Evolutionary conservation across 2,113 vertebrate species (phyloP).

Genomic region (Calonectris borealis): DNA sequence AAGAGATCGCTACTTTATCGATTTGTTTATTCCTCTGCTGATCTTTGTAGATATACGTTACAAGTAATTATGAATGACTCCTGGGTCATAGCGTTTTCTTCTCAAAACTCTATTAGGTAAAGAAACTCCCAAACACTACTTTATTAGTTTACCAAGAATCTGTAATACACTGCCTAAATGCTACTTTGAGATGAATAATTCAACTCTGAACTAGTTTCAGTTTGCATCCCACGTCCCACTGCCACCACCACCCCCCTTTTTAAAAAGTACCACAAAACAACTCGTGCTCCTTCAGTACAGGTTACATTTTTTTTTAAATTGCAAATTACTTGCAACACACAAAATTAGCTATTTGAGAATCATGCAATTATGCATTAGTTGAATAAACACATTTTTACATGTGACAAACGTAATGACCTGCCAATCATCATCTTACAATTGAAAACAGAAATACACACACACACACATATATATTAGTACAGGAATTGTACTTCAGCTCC

Average conservation of each 20-base stretch:
- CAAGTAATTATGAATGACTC: neutral
- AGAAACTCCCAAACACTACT: neutral
- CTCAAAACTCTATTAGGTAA: neutral
- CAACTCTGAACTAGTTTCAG: neutral
- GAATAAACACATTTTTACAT: neutral
- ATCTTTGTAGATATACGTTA: neutral
- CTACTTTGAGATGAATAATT: neutral
- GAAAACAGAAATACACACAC: neutral
- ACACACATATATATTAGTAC: neutral
- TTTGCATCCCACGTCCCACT: neutral
- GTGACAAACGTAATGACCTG: neutral
- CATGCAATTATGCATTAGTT: neutral
- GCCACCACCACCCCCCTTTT: neutral
- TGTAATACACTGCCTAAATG: neutral
- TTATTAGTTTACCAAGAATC: neutral
- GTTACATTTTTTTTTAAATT: neutral
- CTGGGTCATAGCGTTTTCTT: neutral
- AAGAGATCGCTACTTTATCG: neutral
- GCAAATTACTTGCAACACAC: neutral
- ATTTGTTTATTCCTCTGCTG: neutral
- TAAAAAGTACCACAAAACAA: neutral
- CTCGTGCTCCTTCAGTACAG: neutral
- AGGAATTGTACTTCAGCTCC: neutral
- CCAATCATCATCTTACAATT: neutral
- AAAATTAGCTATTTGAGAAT: neutral